Evolutionary conservation across 2,113 vertebrate genomes (phyloP).

Genomic region (Acrocephalus arundinaceus): DNA sequence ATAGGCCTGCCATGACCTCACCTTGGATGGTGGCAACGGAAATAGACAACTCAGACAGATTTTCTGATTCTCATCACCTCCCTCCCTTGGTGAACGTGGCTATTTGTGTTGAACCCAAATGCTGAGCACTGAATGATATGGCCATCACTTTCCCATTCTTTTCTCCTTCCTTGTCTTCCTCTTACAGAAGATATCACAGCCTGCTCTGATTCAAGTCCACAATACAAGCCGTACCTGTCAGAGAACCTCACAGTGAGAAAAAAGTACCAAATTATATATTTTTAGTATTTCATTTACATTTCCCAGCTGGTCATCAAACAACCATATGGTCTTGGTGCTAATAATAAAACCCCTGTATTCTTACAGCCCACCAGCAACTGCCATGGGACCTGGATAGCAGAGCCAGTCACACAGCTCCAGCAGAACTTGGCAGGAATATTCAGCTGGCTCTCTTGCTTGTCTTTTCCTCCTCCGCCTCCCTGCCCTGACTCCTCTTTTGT

Average conservation of each 20-base stretch:
- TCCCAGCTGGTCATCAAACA: neutral
- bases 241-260: neutral
- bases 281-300: neutral
- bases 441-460: neutral
- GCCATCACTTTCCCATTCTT: neutral
- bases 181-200: neutral
- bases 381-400: neutral
- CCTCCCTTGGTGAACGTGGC: rapidly evolving
- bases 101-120: neutral
- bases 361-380: conserved; percentile 23
- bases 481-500: conserved; percentile 16
- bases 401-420: neutral
- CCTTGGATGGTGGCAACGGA: neutral
- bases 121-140: neutral
- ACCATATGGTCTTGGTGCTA: neutral
- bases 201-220: neutral
- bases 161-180: neutral
- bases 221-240: neutral
- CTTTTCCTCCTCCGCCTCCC: neutral
- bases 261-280: neutral
- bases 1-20: neutral
- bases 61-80: neutral
- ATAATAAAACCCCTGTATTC: neutral
- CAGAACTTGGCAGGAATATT: conserved; percentile 23
- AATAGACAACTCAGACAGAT: neutral